Evolutionary conservation across 2,797 vertebrate species (phyloP), one percentile per base, ranked within the genome.

Genomic region (Labeo calbasu): DNA sequence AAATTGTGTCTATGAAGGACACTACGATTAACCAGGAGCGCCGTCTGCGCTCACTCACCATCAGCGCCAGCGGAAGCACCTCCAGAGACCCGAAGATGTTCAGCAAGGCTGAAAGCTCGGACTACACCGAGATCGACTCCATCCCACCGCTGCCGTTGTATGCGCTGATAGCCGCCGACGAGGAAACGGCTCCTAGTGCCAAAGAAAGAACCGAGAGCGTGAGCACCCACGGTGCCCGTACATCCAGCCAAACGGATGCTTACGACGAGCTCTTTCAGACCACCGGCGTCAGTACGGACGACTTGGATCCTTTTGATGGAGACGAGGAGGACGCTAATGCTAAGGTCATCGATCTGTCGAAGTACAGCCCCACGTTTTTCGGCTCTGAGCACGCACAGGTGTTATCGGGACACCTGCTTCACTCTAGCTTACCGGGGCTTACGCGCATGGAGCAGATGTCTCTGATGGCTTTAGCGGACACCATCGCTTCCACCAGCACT

Each of bases 361-460:
- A 97, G 0, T 99, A 97, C 89, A 96, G 95, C 88, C 98, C 97
- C 11, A 96, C 97, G 72, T 96, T 96, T 87, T 99, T 99, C 90
- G 98, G 98, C 79, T 96, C 96, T 59, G 98, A 99, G 78, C 98
- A 99, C 81, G 97, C 98, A 69, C 96, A 97, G 79, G 97, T 99
- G 89, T 94, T 99, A 77, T 99, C 97, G 83, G 94, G 96, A 86
- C 98, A 99, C 90, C 96, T 99, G 87, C 96, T 99, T 86, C 96
- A 98, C 91, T 97, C 97, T 81, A 99, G 98, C 91, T 94, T 99
- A 86, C 98, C 98, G 84, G 98, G 98, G 57, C 94, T 99, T 89
- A 98, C 96, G 15, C 93, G 98, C 40, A 97, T 99, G 94, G 98
- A 99, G 84, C 98, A 99, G 91, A 99, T 99, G 98, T 99, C 96